Conservation (phyloP, 2,888 invertebrate genomes). For the Cantharis lateralis region DNA sequence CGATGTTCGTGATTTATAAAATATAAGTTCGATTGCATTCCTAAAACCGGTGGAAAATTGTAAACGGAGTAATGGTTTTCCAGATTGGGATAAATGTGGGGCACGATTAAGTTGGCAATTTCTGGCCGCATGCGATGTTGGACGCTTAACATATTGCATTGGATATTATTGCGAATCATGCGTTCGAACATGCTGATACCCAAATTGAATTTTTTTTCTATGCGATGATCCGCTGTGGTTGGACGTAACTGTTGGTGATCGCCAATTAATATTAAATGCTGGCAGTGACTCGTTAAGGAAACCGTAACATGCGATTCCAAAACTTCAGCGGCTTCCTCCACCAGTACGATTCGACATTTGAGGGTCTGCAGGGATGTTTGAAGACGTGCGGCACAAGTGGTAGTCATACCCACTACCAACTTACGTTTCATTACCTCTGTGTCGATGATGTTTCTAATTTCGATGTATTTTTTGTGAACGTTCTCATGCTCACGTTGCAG, state of each 20-base stretch:
- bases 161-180: slow-evolving; percentile 68
- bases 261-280: slow-evolving; percentile 85
- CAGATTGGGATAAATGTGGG: slow-evolving; percentile 69
- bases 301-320: slow-evolving; percentile 84
- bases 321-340: slow-evolving; percentile 91
- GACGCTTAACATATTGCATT: slow-evolving; percentile 62
- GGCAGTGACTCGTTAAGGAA: slow-evolving; percentile 70
- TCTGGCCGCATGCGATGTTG: slow-evolving; percentile 81
- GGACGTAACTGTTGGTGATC: slow-evolving; percentile 83
- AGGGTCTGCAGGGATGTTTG: slow-evolving; percentile 66
- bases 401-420: slow-evolving; percentile 75
- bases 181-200: slow-evolving; percentile 84
- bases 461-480: slow-evolving; percentile 32
- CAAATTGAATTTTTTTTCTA: slow-evolving; percentile 69
- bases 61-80: slow-evolving; percentile 64
- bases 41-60: slow-evolving; percentile 62
- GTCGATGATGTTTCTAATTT: slow-evolving; percentile 59
- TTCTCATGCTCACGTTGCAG: slow-evolving; percentile 37
- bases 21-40: slow-evolving; percentile 67
- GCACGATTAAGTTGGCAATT: slow-evolving; percentile 65
- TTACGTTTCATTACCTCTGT: slow-evolving; percentile 60
- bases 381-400: slow-evolving; percentile 73
- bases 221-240: slow-evolving; percentile 65
- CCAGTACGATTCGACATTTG: slow-evolving; percentile 70
- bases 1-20: slow-evolving; percentile 67